Base-by-base conservation (phyloP, 2,888 invertebrate species). In the Acronicta alni region DNA sequence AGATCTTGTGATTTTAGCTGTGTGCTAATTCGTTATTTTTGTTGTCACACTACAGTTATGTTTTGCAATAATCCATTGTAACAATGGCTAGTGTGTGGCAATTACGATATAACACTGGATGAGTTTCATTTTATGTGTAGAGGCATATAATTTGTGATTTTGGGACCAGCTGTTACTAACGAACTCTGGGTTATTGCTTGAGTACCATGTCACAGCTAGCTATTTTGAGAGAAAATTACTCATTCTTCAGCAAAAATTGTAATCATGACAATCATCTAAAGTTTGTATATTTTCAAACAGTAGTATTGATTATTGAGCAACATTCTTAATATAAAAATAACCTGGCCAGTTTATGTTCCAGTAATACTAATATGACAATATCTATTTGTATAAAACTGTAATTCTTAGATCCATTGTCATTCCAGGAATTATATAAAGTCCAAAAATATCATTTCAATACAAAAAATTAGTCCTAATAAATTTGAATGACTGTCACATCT, bases 21-120 rank as follows among this genome's bases (percentile, higher is more conserved):
- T 43, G 56, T 52, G 46, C 15, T 53, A 47, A 61, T 62, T 47
- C 41, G 35, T 54, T 45, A 57, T 42, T 47, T 55, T 61, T 59
- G 26, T 41, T 46, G 58, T 59, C 54, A 20, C 49, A 52, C 30
- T 56, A 49, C 56, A 56, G 49, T 52, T 55, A 42, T 32, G 53
- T 77, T 61, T 72, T 56, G 61, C 56, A 77, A 71, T 68, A 62
- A 55, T 60, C 26, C 49, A 41, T 38, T 58, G 32, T 56, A 56
- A 66, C 63, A 67, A 73, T 56, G 43, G 55, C 35, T 16, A 53
- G n/a, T 17, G 48, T 42, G 45, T 45, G 15, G 16, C n/a, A 15
- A 56, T 73, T 71, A 49, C 44, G 67, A 70, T 67, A 73, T 60
- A 20, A 20, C 20, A 9, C 18, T 61, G 43, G 47, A 58, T 55